These are phyloP conservation scores for Platalea minor DNA, from an alignment of 2,797 vertebrate species.

Conservation along the genomic window DNA sequence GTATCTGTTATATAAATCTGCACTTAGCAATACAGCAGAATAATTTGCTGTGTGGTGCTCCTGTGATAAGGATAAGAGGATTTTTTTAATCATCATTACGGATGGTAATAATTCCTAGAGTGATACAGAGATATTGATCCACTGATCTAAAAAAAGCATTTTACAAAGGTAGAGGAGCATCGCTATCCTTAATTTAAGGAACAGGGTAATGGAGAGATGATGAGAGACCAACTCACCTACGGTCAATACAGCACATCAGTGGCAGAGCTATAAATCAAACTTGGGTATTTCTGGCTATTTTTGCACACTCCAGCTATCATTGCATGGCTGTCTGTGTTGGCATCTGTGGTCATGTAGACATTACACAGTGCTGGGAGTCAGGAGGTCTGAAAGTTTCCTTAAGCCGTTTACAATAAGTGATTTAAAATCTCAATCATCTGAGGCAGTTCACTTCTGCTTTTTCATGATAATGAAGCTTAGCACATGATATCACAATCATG, in stretches of 20 bases:
- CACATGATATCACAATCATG: constrained; percentile 55
- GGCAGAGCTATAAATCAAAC: not conserved
- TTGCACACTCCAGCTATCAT: not conserved
- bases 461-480: constrained; percentile 66
- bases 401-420: constrained; percentile 53
- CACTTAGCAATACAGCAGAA: constrained; percentile 24
- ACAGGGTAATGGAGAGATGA: not conserved
- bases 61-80: constrained; percentile 49
- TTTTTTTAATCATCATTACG: constrained; percentile 27
- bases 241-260: not conserved
- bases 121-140: constrained; percentile 41
- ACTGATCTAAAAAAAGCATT: not conserved
- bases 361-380: not conserved
- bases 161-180: not conserved
- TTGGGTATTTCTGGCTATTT: not conserved
- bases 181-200: not conserved
- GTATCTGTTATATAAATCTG: constrained; percentile 34
- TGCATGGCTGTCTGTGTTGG: not conserved
- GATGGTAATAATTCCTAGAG: constrained; percentile 38
- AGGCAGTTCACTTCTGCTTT: constrained; percentile 59
- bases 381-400: constrained; percentile 52
- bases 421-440: constrained; percentile 64
- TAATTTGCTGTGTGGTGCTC: constrained; percentile 38
- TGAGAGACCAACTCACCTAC: not conserved
- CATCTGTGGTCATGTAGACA: not conserved